Evolutionary conservation across 2,797 vertebrate species (phyloP), one percentile per base, ranked within the genome.

Genomic region (Urophycis tenuis): DNA sequence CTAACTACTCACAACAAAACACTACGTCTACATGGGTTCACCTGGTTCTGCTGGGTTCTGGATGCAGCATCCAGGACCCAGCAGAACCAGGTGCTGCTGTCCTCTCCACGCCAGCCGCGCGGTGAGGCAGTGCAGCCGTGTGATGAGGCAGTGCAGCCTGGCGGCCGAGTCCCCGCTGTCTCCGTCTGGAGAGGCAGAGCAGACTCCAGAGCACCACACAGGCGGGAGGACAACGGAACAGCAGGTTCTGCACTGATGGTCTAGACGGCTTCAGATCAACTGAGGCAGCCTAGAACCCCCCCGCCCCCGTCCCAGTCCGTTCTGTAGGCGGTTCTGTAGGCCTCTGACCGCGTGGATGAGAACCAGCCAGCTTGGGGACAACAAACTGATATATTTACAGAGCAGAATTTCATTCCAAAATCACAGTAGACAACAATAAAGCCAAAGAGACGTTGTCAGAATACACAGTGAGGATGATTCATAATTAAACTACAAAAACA

Each of bases 341-440:
- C 22, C n/a, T n/a, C n/a, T n/a, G n/a, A n/a, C 39, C 11, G 8
- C 25, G 60, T 29, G 60, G 29, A 67, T 29, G 11, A 9, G n/a
- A 29, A 60, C 53, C 8, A 22, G 53, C 53, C 19, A 53, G 45
- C 22, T 17, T 30, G 69, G 49, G 35, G 31, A 67, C 39, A 60
- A 74, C 45, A 75, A 71, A 36, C 8, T 19, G 35, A 41, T 79
- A 22, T 90, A 91, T 91, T 88, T 91, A 91, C 90, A 91, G 81
- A 82, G 81, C 74, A 49, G 29, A 41, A 75, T 78, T 74, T 33
- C 49, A 31, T 72, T 12, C 30, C 73, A 73, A 72, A 69, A 49
- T 72, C 60, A 45, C 41, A 45, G 14, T 17, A 36, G 36, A 7
- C 36, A 36, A 69, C 30, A 30, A 73, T 77, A n/a, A 35, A 39